Base-by-base conservation (phyloP, 2,113 vertebrate species). In the Anoura caudifer region DNA sequence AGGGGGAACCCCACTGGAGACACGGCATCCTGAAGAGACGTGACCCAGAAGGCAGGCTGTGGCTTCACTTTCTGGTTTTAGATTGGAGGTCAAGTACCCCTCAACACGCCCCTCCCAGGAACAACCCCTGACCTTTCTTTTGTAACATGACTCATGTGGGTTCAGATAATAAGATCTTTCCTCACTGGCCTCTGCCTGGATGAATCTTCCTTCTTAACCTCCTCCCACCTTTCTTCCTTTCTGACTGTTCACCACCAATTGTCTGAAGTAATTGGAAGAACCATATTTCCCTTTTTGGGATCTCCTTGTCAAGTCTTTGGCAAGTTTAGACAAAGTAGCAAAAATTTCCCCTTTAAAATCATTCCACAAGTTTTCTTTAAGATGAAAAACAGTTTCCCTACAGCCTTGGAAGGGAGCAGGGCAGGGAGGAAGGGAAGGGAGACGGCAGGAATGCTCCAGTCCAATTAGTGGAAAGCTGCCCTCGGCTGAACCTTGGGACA, bases 81-180 rank as follows among this genome's bases (percentile, higher is more conserved):
- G 76, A 38, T 75, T 31, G 38, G 61, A 94, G 56, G 36, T 38
- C 50, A 80, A 73, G 22, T n/a, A 56, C 28, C 24, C 24, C 5
- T 91, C 38, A 73, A 36, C 10, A 11, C 4, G 9, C 33, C 15
- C 67, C 52, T 92, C 67, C 81, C 50, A 22, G 79, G 59, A 76
- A 47, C 36, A 24, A 84, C 77, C 47, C 61, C 9, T 33, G 50
- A 50, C 14, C 54, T 80, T 90, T 83, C 70, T 72, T 47, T 2
- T 7, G 7, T 12, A 81, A 24, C 2, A 14, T 86, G 95, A 95
- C 45, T 95, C 92, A 92, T 6, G 1, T 28, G 24, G 2, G 14
- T 41, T 92, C 73, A 79, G 84, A 96, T 90, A 91, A 90, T 22
- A 65, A 61, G 67, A 28, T 54, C 73, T 97, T 92, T 85, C 84